Conservation (phyloP, 1,140 invertebrate genomes). For the Liolophura sinensis region DNA sequence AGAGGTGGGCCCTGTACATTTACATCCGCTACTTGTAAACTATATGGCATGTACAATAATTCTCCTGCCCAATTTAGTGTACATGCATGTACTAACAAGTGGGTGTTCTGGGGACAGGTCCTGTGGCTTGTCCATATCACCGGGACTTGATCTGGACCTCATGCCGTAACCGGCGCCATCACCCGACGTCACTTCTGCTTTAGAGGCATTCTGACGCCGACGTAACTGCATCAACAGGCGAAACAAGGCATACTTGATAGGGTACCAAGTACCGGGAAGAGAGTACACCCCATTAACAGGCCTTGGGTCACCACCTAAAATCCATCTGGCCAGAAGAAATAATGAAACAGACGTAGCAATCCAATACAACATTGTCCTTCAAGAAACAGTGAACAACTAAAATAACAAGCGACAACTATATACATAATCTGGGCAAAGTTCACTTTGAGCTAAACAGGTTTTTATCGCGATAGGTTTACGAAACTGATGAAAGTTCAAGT, state of each 20-base stretch:
- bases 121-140: slow-evolving; percentile 67
- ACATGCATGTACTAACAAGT: slow-evolving; percentile 29
- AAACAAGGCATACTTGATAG: slow-evolving; percentile 66
- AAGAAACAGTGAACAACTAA: too few species aligned
- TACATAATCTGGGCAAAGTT: too few species aligned
- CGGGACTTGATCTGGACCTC: slow-evolving; percentile 56
- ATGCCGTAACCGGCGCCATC: slow-evolving; percentile 58
- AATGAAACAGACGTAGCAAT: slow-evolving; percentile 10
- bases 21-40: too few species aligned
- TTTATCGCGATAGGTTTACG: too few species aligned
- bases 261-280: slow-evolving; percentile 67
- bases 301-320: slow-evolving; percentile 39
- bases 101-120: slow-evolving; percentile 64
- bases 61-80: neutral
- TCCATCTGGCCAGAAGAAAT: slow-evolving; percentile 11
- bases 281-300: slow-evolving; percentile 67
- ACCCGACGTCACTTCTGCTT: slow-evolving; percentile 17
- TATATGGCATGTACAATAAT: too few species aligned
- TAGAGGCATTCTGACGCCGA: slow-evolving; percentile 57
- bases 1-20: too few species aligned
- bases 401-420: too few species aligned
- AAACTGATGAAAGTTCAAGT: too few species aligned
- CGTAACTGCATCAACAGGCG: slow-evolving; percentile 63
- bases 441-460: too few species aligned
- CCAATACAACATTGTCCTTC: slow-evolving; percentile 12